Percentiles rank a stretch among this genome's conserved stretches.
These are phyloP conservation scores for Nannospalax galili DNA, from an alignment of 2,113 vertebrate genomes.

Conservation along the genomic window DNA sequence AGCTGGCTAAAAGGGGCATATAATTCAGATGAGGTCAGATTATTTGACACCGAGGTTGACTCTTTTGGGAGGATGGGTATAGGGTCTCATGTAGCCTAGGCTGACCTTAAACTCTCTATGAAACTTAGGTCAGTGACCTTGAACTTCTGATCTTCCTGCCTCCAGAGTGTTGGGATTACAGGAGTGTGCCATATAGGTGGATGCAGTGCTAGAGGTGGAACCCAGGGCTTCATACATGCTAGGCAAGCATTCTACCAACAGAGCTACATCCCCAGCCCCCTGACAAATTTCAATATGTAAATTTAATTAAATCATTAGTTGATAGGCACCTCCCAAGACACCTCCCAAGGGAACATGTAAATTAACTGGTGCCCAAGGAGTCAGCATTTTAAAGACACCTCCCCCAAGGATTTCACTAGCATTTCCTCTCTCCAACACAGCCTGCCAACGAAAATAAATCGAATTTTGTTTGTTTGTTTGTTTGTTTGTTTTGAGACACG, in stretches of 20 bases:
- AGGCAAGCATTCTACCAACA: not conserved
- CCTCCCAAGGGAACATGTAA: not conserved
- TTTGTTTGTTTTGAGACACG: no score
- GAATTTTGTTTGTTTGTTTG: no score
- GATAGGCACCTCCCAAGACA: not conserved
- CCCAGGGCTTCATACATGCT: not conserved
- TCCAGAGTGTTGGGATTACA: not conserved
- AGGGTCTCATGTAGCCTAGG: not conserved
- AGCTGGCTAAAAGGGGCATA: not conserved
- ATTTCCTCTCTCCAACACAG: not conserved
- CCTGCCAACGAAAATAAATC: not conserved
- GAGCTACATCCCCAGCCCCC: not conserved
- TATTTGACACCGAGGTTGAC: not conserved
- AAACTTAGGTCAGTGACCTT: not conserved
- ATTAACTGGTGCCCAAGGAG: not conserved
- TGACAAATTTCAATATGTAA: slow-evolving; percentile 23
- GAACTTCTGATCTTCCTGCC: not conserved
- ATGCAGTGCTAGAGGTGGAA: not conserved
- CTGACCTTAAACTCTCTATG: not conserved
- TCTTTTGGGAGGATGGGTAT: no score
- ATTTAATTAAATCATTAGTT: slow-evolving; percentile 45
- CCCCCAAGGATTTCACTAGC: not conserved
- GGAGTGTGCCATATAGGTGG: no score
- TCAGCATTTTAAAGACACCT: not conserved
- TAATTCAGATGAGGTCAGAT: slow-evolving; percentile 55